These are phyloP conservation scores for Peribatodes rhomboidaria DNA, from an alignment of 2,888 invertebrate species.

Conservation along the genomic window DNA sequence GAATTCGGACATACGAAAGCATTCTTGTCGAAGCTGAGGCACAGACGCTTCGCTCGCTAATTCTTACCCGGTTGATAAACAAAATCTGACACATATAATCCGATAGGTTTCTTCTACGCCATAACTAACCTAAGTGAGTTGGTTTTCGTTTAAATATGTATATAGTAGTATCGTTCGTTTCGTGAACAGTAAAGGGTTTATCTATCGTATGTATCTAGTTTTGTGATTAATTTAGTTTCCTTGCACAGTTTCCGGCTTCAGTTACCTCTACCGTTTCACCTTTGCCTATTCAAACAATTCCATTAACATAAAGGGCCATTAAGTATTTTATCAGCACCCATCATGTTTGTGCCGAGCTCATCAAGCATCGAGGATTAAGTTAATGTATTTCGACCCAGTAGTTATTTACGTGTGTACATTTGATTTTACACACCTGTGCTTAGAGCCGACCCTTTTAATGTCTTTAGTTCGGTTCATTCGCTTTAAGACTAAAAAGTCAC, in stretches of 20 bases:
- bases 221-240: slow-evolving; percentile 11
- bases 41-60: no score
- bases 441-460: slow-evolving; percentile 75
- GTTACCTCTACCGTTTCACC: slow-evolving; percentile 5
- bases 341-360: slow-evolving; percentile 41
- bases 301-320: slow-evolving; percentile 36
- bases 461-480: slow-evolving; percentile 72
- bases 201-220: neutral
- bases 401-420: slow-evolving; percentile 72
- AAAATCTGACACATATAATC: no score
- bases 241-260: slow-evolving; percentile 9
- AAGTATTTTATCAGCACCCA: slow-evolving; percentile 40
- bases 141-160: no score
- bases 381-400: slow-evolving; percentile 70
- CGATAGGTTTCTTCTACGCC: no score
- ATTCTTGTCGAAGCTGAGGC: no score
- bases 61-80: no score
- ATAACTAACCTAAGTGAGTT: no score
- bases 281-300: slow-evolving; percentile 33
- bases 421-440: slow-evolving; percentile 78
- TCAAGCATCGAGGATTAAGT: slow-evolving; percentile 59
- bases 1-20: no score
- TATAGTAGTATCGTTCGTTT: no score
- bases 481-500: slow-evolving; percentile 49
- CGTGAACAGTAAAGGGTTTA: no score